Base-by-base conservation (phyloP, 2,797 vertebrate genomes). In the Onychomys arenicola region DNA sequence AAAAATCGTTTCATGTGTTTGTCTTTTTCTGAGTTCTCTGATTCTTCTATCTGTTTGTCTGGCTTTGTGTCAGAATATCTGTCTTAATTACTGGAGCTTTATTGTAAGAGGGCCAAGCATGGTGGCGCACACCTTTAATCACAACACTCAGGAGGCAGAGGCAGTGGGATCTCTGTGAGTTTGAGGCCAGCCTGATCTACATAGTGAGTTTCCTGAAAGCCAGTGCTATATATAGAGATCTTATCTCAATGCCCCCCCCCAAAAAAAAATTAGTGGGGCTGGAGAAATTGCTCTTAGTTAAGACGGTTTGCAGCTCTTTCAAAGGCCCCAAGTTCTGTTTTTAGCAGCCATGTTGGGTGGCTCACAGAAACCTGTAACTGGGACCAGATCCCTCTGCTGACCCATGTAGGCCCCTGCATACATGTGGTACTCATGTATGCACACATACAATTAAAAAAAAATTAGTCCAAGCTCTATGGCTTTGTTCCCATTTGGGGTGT, bases 1-100 rank as follows among this genome's bases (percentile, higher is more conserved):
- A 78, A 69, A 88, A 75, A 63, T 88, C 21, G 25, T 63, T 76
- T 89, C 52, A 55, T n/a, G 12, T 71, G 29, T 59, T 90, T 88
- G 57, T 95, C 3, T 94, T 80, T 96, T 83, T 55, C 27, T 94
- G 37, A 55, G 78, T 9, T 78, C 8, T 95, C 77, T 85, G 71
- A 49, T 77, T 95, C 21, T 37, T 76, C 59, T 52, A 59, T 52
- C 17, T 90, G 1, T 94, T 71, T 78, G 43, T 86, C 32, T 91
- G 8, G 89, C 46, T 83, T 67, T 57, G 25, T 82, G 75, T 34
- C 52, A 52, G 2, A 69, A 80, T 57, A 19, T 27, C 6, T 61
- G 37, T 19, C 14, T 86, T 93, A 78, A 89, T 86, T 91, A 17
- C 43, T 82, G 8, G 8, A 89, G 52, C 29, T 75, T 80, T 91